Percentiles rank a stretch among this genome's conserved stretches.
phyloP scores from a whole-genome alignment of 2,888 invertebrate species.

The Agrenia bidenticulata region DNA sequence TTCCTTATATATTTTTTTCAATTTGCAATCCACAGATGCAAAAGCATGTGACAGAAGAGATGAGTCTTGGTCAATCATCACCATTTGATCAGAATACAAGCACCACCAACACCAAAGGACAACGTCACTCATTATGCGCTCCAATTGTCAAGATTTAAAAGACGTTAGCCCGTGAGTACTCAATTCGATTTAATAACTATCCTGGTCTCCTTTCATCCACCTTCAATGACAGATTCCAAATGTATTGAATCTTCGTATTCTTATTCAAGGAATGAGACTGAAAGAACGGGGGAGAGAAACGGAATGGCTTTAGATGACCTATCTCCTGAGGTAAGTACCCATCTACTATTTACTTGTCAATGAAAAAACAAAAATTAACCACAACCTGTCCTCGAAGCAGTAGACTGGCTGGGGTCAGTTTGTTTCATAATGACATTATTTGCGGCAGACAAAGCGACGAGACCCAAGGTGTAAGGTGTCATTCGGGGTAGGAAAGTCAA shows the following conservation, averaged over 20 bases:
- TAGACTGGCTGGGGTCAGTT: too few relatives aligned
- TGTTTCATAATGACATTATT: too few relatives aligned
- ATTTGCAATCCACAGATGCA: conserved; percentile 31
- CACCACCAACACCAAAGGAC: conserved; percentile 6
- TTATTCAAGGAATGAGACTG: conserved; percentile 30
- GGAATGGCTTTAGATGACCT: conserved; percentile 52
- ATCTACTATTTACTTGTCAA: too few relatives aligned
- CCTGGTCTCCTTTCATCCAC: background rate
- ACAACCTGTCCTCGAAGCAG: too few relatives aligned
- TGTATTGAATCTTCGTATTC: background rate
- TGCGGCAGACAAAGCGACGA: too few relatives aligned
- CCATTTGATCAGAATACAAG: conserved; percentile 11
- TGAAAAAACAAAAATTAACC: too few relatives aligned
- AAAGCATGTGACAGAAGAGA: conserved; percentile 36
- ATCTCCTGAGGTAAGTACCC: conserved; percentile 49
- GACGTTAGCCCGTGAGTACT: conserved; percentile 35
- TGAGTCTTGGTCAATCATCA: conserved; percentile 43
- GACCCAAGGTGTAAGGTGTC: too few relatives aligned
- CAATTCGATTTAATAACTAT: background rate
- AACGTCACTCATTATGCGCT: conserved; percentile 45
- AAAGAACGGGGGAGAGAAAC: conserved; percentile 29
- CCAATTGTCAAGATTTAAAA: conserved; percentile 49
- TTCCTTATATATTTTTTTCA: conserved; percentile 23
- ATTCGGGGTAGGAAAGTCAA: too few relatives aligned
- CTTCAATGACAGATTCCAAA: conserved; percentile 4